Percentiles rank a stretch among this genome's conserved stretches.
These are phyloP conservation scores for Mormoops blainvillei DNA, from an alignment of 2,113 vertebrate genomes.

Conservation along the genomic window DNA sequence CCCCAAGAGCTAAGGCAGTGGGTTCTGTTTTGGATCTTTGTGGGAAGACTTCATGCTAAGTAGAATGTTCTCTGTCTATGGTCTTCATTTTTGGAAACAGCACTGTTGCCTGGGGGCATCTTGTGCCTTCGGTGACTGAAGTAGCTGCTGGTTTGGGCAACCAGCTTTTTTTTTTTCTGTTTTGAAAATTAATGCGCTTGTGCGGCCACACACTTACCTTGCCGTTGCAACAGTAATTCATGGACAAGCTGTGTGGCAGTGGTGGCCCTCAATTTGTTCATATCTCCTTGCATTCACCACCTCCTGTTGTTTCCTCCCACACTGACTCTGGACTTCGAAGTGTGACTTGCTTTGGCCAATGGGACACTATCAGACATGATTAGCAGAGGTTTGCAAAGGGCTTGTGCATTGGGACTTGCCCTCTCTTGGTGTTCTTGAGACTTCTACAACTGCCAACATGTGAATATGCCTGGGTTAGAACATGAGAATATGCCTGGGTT, in stretches of 20 bases:
- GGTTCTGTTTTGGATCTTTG: not conserved
- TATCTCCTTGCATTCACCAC: not conserved
- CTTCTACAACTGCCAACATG: not conserved
- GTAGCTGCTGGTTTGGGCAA: not conserved
- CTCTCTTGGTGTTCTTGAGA: not conserved
- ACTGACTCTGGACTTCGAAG: not conserved
- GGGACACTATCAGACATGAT: not conserved
- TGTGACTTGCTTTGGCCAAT: not conserved
- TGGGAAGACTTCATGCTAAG: not conserved
- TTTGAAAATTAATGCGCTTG: not conserved
- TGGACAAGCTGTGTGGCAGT: not conserved
- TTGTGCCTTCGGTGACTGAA: not conserved
- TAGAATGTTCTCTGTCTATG: not conserved
- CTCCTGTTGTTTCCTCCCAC: not conserved
- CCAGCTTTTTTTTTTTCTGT: not conserved
- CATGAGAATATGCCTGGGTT: not conserved
- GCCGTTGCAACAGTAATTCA: not conserved
- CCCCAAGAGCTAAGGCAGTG: not conserved
- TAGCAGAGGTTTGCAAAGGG: not conserved
- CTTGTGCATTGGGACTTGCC: not conserved
- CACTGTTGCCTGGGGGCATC: not conserved
- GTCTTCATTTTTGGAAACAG: not conserved
- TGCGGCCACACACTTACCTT: not conserved
- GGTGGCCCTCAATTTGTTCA: not conserved
- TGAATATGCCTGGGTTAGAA: not conserved